These are phyloP conservation scores for Cephus rjabovi DNA, from an alignment of 2,888 invertebrate genomes.

Conservation along the genomic window DNA sequence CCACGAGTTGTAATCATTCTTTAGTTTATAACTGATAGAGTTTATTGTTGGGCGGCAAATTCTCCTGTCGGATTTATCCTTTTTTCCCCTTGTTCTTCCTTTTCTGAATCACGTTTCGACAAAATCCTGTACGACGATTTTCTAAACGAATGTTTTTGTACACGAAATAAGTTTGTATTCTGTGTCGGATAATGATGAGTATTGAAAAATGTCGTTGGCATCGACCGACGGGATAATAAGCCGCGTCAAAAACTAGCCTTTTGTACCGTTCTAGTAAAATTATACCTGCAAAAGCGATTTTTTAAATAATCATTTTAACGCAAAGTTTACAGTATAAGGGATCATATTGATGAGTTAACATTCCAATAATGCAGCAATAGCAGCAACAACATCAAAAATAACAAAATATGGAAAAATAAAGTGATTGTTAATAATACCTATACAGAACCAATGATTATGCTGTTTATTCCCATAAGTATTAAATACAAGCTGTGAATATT, in stretches of 20 bases:
- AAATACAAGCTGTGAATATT: background rate
- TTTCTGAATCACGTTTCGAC: background rate
- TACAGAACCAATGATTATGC: background rate
- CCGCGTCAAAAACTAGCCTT: constrained; percentile 22
- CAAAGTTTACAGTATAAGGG: constrained; percentile 13
- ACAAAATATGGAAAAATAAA: constrained; percentile 38
- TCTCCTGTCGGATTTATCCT: background rate
- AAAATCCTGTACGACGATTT: background rate
- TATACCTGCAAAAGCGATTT: constrained; percentile 30
- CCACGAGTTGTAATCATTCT: constrained; percentile 7
- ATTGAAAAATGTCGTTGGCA: background rate
- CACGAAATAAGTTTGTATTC: background rate
- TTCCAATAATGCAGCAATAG: constrained; percentile 42
- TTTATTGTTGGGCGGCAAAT: background rate
- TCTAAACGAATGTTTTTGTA: background rate
- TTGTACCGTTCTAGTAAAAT: constrained; percentile 40
- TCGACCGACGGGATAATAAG: background rate
- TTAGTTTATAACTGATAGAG: background rate
- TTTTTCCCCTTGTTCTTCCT: background rate
- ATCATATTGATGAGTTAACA: constrained; percentile 32
- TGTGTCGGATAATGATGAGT: background rate
- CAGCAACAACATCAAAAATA: background rate
- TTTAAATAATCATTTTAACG: constrained; percentile 22
- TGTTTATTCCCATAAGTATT: background rate
- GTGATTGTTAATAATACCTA: constrained; percentile 23